These are phyloP conservation scores for Calcarius lapponicus DNA, from an alignment of 2,797 vertebrate species.

Conservation along the genomic window DNA sequence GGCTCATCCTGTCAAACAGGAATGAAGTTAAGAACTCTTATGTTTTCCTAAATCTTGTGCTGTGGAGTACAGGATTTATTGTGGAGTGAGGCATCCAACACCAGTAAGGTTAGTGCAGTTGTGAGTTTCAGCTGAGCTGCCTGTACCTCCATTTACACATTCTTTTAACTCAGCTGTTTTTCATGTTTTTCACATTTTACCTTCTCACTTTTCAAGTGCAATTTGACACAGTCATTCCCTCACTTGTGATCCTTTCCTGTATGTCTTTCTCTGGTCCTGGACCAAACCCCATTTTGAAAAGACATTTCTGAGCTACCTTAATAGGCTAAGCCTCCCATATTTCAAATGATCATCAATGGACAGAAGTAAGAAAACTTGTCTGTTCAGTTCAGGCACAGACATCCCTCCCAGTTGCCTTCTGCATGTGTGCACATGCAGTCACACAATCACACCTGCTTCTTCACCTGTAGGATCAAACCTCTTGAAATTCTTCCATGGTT, in stretches of 20 bases:
- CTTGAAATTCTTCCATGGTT: not conserved
- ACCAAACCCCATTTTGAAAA: not conserved
- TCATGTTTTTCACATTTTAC: not conserved
- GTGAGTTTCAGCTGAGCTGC: not conserved
- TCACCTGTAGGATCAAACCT: not conserved
- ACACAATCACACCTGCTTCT: not conserved
- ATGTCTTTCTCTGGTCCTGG: not conserved
- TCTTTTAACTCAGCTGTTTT: not conserved
- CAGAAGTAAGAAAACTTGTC: constrained; percentile 16
- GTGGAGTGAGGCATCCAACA: not conserved
- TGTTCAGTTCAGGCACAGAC: not conserved
- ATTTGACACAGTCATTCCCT: not conserved
- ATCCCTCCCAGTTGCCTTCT: not conserved
- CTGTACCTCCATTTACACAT: not conserved
- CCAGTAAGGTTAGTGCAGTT: not conserved
- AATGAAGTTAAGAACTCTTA: not conserved
- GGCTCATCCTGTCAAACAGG: not conserved
- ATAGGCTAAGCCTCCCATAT: not conserved
- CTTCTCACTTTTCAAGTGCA: not conserved
- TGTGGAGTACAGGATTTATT: not conserved
- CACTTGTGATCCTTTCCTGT: not conserved
- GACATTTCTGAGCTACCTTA: not conserved
- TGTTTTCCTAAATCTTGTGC: not conserved
- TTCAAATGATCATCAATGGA: not conserved
- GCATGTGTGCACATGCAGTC: not conserved